Evolutionary conservation across 2,888 invertebrate species (phyloP), one percentile per base, ranked within the genome.

Genomic region (Yponomeuta malinellus): DNA sequence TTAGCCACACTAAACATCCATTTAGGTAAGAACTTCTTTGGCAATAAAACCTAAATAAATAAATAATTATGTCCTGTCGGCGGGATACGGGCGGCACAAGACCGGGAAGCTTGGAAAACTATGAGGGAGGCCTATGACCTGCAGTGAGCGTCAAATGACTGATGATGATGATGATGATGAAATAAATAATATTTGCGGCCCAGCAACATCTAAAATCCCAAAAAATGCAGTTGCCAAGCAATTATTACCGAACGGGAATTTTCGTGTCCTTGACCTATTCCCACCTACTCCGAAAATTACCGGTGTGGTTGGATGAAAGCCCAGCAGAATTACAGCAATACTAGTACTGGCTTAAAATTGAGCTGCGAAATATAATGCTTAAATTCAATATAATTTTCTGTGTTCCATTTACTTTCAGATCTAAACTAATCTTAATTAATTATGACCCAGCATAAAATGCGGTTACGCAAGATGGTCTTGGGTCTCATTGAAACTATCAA

Each of bases 201-300:
- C 9, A 8, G 43, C 43, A 43, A 43, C 43, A 43, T 1, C 43
- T 43, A 43, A 6, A 43, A 43, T 43, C 5, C 43, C 8, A 8
- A 5, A 43, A 48, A 52, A 29, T 68, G 31, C 31, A 52, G 48
- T 52, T 52, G 68, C 52, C 31, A 68, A 52, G 68, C 48, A 52
- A 48, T 68, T 23, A 23, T 29, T 23, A 10, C 29, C 33, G 33
- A 33, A 10, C 68, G 48, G 8, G 31, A n/a, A 15, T 10, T 29
- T 68, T 48, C 74, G 72, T 76, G 87, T 81, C 89, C 89, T 87
- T 88, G 88, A 88, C 88, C 88, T 74, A 80, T 78, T 86, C 87
- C 63, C 63, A 48, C 77, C 12, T 59, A 15, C 52, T 59, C 43
- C 8, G 52, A 59, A 59, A 48, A 4, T 9, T 75, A 79, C 80